Evolutionary conservation across 1,140 invertebrate genomes (phyloP).

Genomic region (Gryllus bimaculatus): DNA sequence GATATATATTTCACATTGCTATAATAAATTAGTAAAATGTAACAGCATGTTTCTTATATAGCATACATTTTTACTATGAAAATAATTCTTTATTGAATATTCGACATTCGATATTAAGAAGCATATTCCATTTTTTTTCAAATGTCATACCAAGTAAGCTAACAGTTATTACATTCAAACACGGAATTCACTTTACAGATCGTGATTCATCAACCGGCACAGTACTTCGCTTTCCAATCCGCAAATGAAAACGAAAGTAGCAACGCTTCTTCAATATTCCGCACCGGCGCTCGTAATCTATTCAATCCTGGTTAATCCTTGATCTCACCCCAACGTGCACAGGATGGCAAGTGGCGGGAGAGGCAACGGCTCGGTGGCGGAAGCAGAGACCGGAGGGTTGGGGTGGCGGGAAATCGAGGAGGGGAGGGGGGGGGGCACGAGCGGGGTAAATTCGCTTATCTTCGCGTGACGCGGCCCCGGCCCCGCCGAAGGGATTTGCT

Average conservation of each 20-base stretch:
- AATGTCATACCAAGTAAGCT: not conserved
- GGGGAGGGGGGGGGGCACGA: not conserved
- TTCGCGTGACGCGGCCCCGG: not conserved
- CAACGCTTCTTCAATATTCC: not conserved
- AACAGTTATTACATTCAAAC: not conserved
- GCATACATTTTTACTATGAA: no score
- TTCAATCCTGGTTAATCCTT: not conserved
- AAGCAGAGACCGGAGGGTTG: no score
- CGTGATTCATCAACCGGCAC: not conserved
- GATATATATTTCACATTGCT: no score
- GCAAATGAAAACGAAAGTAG: not conserved
- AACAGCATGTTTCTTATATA: no score
- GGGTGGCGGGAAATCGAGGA: no score
- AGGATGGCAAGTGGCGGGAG: not conserved
- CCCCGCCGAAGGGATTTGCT: not conserved
- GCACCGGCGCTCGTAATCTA: not conserved
- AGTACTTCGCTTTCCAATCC: not conserved
- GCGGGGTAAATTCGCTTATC: not conserved
- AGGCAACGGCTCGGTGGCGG: not conserved
- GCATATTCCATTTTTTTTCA: no score
- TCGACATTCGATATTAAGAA: no score
- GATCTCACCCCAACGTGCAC: not conserved
- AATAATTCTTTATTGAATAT: no score
- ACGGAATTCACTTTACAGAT: not conserved
- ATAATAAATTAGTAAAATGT: no score